Percentiles rank a stretch among this genome's conserved stretches.
phyloP scores from a whole-genome alignment of 2,888 invertebrate genomes.

The Dicyrtomina minuta region DNA sequence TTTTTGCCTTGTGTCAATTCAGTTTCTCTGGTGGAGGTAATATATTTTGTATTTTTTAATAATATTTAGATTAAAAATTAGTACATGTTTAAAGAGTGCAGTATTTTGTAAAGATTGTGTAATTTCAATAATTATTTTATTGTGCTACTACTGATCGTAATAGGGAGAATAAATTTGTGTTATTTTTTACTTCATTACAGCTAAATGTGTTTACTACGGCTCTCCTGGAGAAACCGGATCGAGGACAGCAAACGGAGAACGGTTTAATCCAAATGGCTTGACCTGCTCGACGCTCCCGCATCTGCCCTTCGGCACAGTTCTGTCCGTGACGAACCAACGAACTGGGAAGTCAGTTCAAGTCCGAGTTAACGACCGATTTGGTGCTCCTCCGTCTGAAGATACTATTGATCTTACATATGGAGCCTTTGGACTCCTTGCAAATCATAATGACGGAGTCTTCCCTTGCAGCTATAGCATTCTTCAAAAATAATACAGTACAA shows the following conservation, averaged over 20 bases:
- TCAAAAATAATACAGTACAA: no score
- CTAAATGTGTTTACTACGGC: conserved; percentile 17
- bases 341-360: conserved; percentile 39
- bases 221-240: conserved; percentile 29
- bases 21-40: no score
- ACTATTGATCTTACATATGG: conserved; percentile 45
- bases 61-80: no score
- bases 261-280: conserved; percentile 28
- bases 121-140: no score
- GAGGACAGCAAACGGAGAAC: conserved; percentile 22
- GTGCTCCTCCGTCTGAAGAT: conserved; percentile 31
- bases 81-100: no score
- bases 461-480: conserved; percentile 38
- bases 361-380: conserved; percentile 42
- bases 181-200: no score
- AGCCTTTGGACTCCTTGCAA: conserved; percentile 40
- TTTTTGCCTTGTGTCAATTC: no score
- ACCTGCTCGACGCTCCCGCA: conserved; percentile 25
- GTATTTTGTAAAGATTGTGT: no score
- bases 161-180: no score
- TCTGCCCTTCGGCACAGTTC: conserved; percentile 37
- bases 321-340: conserved; percentile 39
- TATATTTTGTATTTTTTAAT: no score
- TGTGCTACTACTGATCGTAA: no score
- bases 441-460: conserved; percentile 39